Base-by-base conservation (phyloP, 2,888 invertebrate genomes). In the Phaedon cochleariae region DNA sequence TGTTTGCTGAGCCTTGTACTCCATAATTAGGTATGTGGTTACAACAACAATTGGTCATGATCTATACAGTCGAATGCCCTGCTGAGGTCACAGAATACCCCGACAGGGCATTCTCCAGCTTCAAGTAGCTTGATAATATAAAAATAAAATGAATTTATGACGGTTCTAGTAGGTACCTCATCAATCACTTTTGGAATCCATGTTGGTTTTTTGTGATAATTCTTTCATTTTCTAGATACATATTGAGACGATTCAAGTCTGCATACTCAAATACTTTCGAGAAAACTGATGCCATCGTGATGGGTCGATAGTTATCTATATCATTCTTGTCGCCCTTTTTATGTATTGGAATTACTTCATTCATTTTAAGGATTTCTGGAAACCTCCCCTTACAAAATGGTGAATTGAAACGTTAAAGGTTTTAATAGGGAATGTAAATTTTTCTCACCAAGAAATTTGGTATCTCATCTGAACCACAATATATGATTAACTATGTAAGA, bases 281-380 rank as follows among this genome's bases (percentile, higher is more conserved):
- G 26, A 51, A 51, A n/a, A 51, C 26, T 15, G 51, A 51, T 51
- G 51, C n/a, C 17, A 51, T 51, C n/a, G 22, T 48, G 21, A 48
- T 48, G 20, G 18, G 48, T 41, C 41, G 41, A 41, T 41, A 41
- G 29, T 51, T 22, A 51, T 26, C 26, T 51, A 22, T 21, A 26
- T 26, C n/a, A 51, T 9, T 51, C 26, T 9, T 41, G n/a, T 41
- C 41, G 41, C 41, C 31, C 41, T 41, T 41, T 41, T 15, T 41
- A 41, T 41, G 41, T 6, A 41, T 6, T 41, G 41, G 41, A 41
- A 41, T 41, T 15, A 41, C 15, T n/a, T 20, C n/a, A 48, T 48
- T 20, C 1, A 48, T 48, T 48, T 20, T 20, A 4, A 48, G 46
- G 20, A 17, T 20, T 46, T 46, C 46, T 20, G 34, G 34, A 34